Percentiles rank a stretch among this genome's conserved stretches.
phyloP scores from a whole-genome alignment of 1,140 invertebrate species.

The Lerema accius region DNA sequence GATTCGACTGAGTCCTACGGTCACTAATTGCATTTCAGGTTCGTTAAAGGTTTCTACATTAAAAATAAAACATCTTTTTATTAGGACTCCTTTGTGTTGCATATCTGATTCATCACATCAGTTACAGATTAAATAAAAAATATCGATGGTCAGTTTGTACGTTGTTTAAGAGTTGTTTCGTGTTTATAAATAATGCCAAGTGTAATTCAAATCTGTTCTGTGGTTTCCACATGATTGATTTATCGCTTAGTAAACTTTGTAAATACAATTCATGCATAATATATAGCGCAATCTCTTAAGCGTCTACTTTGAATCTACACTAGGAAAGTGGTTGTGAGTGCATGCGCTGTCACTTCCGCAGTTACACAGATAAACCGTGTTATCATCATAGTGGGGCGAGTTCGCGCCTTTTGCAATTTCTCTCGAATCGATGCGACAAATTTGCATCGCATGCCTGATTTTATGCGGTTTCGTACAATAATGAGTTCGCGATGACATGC shows the following conservation, averaged over 20 bases:
- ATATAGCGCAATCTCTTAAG: too few species aligned
- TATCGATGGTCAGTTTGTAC: constrained; percentile 13
- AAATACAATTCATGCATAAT: too few species aligned
- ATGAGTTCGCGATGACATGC: not conserved
- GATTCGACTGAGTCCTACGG: constrained; percentile 50
- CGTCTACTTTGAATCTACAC: too few species aligned
- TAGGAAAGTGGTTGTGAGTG: constrained; percentile 4
- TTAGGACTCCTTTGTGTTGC: constrained; percentile 40
- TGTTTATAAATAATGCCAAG: constrained; percentile 1
- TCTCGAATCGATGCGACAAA: constrained; percentile 27
- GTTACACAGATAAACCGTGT: constrained; percentile 31
- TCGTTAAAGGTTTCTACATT: constrained; percentile 53
- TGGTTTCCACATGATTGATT: not conserved
- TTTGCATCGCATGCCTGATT: constrained; percentile 13
- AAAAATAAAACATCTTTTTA: constrained; percentile 41
- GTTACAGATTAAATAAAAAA: constrained; percentile 36
- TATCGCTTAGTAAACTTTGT: too few species aligned
- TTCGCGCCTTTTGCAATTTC: constrained; percentile 27
- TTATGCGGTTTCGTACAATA: not conserved
- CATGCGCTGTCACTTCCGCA: constrained; percentile 26
- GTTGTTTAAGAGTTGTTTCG: not conserved
- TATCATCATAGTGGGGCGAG: constrained; percentile 21
- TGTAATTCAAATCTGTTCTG: too few species aligned
- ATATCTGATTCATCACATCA: constrained; percentile 34
- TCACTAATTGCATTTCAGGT: constrained; percentile 50